These are phyloP conservation scores for Trematomus loennbergii DNA, from an alignment of 2,113 vertebrate species.

Conservation along the genomic window DNA sequence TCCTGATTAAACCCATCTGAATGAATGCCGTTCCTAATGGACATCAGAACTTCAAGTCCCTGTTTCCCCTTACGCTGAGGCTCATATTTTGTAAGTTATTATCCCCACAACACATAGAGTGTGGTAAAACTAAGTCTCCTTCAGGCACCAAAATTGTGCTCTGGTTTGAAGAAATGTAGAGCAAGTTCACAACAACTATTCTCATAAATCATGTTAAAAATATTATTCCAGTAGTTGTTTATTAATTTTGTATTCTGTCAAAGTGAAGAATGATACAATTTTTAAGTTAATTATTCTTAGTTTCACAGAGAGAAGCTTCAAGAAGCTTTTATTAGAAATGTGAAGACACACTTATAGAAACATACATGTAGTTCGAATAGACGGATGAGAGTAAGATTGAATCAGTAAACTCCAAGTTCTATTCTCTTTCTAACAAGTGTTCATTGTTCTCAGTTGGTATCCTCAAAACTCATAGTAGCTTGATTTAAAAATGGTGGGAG, in stretches of 20 bases:
- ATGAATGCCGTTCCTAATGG: neutral
- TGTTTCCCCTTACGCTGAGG: slow-evolving; percentile 40
- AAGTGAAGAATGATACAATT: neutral
- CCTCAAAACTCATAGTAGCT: neutral
- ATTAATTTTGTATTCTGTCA: neutral
- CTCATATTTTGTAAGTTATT: slow-evolving; percentile 13
- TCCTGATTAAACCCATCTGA: slow-evolving; percentile 16
- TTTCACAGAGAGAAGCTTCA: no score
- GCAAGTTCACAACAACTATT: neutral
- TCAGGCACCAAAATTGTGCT: slow-evolving; percentile 25
- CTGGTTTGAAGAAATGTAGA: neutral
- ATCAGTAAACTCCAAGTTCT: neutral
- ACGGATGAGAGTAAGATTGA: no score
- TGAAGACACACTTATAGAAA: no score
- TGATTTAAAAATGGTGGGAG: slow-evolving; percentile 5
- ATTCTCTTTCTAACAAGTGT: neutral
- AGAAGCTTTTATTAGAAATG: no score
- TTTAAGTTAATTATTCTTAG: no score
- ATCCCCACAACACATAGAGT: neutral
- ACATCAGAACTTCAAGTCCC: slow-evolving; percentile 14
- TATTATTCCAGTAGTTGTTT: neutral
- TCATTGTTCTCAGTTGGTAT: neutral
- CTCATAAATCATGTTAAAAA: neutral
- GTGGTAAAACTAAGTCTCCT: slow-evolving; percentile 6
- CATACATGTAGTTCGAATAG: no score